Conservation (phyloP, 2,888 invertebrate species). For the Tryphoninae sp. region DNA sequence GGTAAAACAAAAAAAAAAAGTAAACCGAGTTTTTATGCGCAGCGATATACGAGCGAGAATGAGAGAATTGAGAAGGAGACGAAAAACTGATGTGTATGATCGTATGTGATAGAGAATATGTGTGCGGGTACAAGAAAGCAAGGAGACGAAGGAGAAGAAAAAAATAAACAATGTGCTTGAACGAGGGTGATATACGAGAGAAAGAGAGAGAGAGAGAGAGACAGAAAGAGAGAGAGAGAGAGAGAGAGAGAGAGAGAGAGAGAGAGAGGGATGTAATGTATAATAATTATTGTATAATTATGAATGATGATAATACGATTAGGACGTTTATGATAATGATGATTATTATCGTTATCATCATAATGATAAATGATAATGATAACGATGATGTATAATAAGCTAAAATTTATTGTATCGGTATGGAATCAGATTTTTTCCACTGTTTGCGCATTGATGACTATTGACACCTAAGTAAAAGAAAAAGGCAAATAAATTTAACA, state of each 20-base stretch:
- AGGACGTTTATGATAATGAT: conserved; percentile 70
- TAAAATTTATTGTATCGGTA: conserved; percentile 80
- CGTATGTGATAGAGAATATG: conserved; percentile 48
- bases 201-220: conserved; percentile 59
- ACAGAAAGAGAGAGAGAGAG: conserved; percentile 54
- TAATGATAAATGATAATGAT: conserved; percentile 74
- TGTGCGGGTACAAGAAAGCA: conserved; percentile 56
- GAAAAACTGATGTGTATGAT: conserved; percentile 33
- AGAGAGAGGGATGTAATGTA: conserved; percentile 73
- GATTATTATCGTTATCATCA: conserved; percentile 73
- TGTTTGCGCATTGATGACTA: conserved; percentile 78
- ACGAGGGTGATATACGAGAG: conserved; percentile 59
- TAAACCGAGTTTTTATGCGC: conserved; percentile 80
- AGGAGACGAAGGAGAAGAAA: conserved; percentile 36
- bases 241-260: conserved; percentile 63
- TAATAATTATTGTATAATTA: conserved; percentile 80
- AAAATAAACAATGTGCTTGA: conserved; percentile 62
- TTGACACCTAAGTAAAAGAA: conserved; percentile 74
- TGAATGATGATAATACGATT: conserved; percentile 70
- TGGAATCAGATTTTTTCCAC: conserved; percentile 79
- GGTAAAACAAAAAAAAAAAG: conserved; percentile 70
- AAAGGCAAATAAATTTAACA: conserved; percentile 75
- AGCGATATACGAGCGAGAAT: conserved; percentile 71
- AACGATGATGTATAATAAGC: conserved; percentile 79
- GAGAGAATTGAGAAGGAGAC: conserved; percentile 56